These are phyloP conservation scores for Heliconius congener DNA, from an alignment of 1,140 invertebrate genomes.

Conservation along the genomic window DNA sequence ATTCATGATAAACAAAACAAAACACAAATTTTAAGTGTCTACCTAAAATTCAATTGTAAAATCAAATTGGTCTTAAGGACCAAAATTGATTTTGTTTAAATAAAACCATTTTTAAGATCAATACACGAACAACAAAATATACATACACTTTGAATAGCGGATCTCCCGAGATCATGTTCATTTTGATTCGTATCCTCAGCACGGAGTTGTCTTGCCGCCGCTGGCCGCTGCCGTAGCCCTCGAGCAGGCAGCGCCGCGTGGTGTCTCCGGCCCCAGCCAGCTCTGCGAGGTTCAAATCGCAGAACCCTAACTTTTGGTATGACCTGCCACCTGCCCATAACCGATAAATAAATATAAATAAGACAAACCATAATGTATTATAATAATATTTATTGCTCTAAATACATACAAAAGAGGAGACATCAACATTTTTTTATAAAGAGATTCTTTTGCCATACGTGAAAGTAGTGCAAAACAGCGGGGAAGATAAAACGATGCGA, in stretches of 20 bases:
- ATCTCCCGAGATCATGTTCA: conserved; percentile 97
- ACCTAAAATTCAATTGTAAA: too few species aligned
- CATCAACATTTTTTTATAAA: too few species aligned
- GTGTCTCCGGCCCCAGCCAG: conserved; percentile 96
- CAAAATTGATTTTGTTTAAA: too few species aligned
- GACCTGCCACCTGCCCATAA: conserved; percentile 88
- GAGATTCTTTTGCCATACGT: too few species aligned
- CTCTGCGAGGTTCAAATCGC: conserved; percentile 97
- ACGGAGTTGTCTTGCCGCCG: conserved; percentile 98
- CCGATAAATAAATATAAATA: neutral
- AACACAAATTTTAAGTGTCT: too few species aligned
- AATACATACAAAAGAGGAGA: too few species aligned
- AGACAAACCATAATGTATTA: neutral
- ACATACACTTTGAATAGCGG: conserved; percentile 98
- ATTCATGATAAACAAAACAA: too few species aligned
- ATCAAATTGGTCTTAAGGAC: too few species aligned
- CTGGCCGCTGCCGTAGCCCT: conserved; percentile 92
- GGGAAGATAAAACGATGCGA: too few species aligned
- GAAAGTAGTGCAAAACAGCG: too few species aligned
- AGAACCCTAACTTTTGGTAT: conserved; percentile 98
- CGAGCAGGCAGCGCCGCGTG: conserved; percentile 92
- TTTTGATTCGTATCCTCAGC: conserved; percentile 93
- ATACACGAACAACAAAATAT: too few species aligned
- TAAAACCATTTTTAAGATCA: too few species aligned
- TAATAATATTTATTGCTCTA: neutral